A percentile compares a stretch with the other conserved stretches of the same genome.
These are phyloP conservation scores for Xiphydria camelus DNA, from an alignment of 2,888 invertebrate genomes.

Conservation along the genomic window DNA sequence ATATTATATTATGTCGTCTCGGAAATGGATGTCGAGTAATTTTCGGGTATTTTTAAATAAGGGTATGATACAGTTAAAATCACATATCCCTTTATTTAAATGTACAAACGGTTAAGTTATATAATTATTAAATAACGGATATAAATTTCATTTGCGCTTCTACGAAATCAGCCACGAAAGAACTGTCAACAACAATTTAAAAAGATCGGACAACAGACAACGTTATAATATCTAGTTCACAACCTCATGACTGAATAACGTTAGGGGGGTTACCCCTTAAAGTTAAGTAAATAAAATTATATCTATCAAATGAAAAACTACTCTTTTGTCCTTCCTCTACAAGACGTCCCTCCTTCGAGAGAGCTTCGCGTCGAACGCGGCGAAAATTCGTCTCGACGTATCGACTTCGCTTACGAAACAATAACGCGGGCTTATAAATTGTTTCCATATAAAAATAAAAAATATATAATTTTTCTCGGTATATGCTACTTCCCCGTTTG, in stretches of 20 bases:
- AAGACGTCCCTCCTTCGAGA: not conserved
- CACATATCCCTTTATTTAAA: constrained; percentile 29
- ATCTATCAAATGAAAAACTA: too few species aligned
- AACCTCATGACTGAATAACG: constrained; percentile 37
- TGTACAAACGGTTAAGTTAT: constrained; percentile 21
- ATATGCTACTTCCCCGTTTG: too few species aligned
- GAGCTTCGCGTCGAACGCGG: not conserved
- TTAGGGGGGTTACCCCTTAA: constrained; percentile 26
- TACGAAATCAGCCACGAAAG: constrained; percentile 33
- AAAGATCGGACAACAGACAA: constrained; percentile 28
- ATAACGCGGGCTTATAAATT: not conserved
- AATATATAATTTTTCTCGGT: constrained; percentile 15
- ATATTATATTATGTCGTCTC: too few species aligned
- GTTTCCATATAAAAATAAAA: constrained; percentile 28
- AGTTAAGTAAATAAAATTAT: constrained; percentile 15
- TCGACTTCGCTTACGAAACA: too few species aligned
- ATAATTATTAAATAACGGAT: constrained; percentile 15
- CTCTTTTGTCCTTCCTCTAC: too few species aligned
- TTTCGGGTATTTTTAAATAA: constrained; percentile 8
- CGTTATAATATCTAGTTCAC: constrained; percentile 37
- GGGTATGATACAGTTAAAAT: constrained; percentile 9
- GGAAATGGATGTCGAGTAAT: constrained; percentile 5
- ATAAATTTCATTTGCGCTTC: constrained; percentile 3
- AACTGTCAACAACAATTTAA: constrained; percentile 31
- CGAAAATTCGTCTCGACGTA: too few species aligned